These are phyloP conservation scores for Lottia scabra DNA, from an alignment of 2,888 invertebrate species.

Conservation along the genomic window DNA sequence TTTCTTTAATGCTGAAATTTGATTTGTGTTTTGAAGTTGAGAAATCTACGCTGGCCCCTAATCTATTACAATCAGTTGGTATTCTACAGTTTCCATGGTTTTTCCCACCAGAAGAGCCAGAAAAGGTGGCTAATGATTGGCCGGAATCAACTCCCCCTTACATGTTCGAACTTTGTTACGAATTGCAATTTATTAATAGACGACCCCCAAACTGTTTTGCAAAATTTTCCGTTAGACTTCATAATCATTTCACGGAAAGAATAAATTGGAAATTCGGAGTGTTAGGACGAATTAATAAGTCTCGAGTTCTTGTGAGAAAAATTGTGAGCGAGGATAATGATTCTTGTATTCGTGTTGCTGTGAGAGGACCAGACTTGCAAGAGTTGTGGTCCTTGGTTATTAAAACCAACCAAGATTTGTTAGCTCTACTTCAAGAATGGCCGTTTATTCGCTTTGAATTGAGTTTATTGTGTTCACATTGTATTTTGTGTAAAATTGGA, in stretches of 20 bases:
- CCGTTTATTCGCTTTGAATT: constrained; percentile 53
- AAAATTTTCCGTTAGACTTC: constrained; percentile 55
- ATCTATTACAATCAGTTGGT: constrained; percentile 39
- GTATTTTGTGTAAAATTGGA: constrained; percentile 42
- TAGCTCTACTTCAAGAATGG: constrained; percentile 55
- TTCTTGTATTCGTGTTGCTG: constrained; percentile 43
- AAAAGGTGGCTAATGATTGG: constrained; percentile 45
- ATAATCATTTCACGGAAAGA: constrained; percentile 40
- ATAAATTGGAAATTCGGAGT: constrained; percentile 60
- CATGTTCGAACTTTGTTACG: constrained; percentile 39
- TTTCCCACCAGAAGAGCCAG: constrained; percentile 42
- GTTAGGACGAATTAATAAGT: constrained; percentile 46
- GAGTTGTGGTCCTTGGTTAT: constrained; percentile 57
- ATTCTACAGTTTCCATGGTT: constrained; percentile 63
- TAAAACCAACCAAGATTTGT: constrained; percentile 43
- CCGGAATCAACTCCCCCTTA: constrained; percentile 34
- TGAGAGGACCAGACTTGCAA: constrained; percentile 53
- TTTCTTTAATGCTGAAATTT: constrained; percentile 58
- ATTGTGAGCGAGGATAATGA: constrained; percentile 31
- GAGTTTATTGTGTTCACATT: constrained; percentile 54
- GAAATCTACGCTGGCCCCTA: constrained; percentile 35
- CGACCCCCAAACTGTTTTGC: constrained; percentile 61
- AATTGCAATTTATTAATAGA: constrained; percentile 48
- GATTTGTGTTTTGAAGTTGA: constrained; percentile 59
- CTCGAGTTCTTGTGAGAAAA: constrained; percentile 43